Evolutionary conservation across 1,140 invertebrate genomes (phyloP), one percentile per base, ranked within the genome.

Genomic region (Drosophila novamexicana): DNA sequence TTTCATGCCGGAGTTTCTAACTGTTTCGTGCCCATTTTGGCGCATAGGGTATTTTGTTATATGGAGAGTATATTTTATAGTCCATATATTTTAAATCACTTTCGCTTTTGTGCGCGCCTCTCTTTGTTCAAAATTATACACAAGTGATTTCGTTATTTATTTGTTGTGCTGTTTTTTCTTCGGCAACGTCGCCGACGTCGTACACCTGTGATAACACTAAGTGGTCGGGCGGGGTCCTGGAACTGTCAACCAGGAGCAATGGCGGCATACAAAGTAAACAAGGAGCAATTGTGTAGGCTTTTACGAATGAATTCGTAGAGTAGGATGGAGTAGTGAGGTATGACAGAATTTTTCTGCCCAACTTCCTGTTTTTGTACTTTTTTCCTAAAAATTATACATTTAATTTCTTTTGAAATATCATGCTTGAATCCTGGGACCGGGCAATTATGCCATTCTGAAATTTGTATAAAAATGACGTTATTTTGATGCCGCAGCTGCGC

Each of bases 321-420:
- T 8, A 14, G 4, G 32, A 37, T 53, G 52, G 59, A 7, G 36
- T n/a, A n/a, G 34, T 37, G 29, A 37, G 9, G 14, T 18, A 12
- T 54, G 22, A 47, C 6, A 36, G 29, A 16, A 44, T 39, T 67
- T 50, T 45, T 39, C 40, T 37, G 6, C 22, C 22, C 36, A 12
- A 3, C 4, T 34, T 53, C 7, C 53, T 40, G 40, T 57, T 72
- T 57, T 39, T 34, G 32, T 44, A 39, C 22, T 64, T 65, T 64
- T 85, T 71, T 61, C 66, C 63, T 71, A 86, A 70, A 71, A 72
- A 76, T 69, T 81, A 85, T 69, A 86, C 64, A 75, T 72, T 50
- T 69, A 39, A 57, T 62, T 67, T 76, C 47, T 42, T 66, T 75
- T 49, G 36, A 49, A 44, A 49, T 54, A 57, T 44, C 39, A 32